These are phyloP conservation scores for Chesias legatella DNA, from an alignment of 2,888 invertebrate species.

Conservation along the genomic window DNA sequence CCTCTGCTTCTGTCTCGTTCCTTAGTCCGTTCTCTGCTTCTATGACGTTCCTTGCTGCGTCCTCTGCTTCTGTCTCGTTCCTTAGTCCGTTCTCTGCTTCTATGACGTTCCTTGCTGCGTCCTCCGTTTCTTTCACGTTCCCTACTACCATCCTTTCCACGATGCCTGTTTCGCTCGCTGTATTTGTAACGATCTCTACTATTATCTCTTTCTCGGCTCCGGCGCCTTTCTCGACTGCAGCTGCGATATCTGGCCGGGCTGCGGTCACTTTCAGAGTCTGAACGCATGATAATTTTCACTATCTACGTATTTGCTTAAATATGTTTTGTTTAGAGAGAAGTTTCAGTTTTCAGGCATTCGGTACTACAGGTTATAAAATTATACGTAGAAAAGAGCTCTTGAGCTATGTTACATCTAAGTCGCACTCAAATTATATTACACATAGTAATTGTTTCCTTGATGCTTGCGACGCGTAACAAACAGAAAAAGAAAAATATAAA, in stretches of 20 bases:
- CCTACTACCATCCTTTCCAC: conserved; percentile 8
- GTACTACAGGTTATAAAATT: too few species aligned
- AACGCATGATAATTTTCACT: conserved; percentile 7
- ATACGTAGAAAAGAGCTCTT: too few species aligned
- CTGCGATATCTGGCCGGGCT: conserved; percentile 37
- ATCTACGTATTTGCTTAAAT: too few species aligned
- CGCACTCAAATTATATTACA: too few species aligned
- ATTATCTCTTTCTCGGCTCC: conserved; percentile 24
- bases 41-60: conserved; percentile 6
- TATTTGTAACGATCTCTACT: conserved; percentile 28
- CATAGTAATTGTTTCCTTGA: too few species aligned
- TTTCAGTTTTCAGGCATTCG: too few species aligned
- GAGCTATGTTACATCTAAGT: too few species aligned
- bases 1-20: conserved; percentile 26
- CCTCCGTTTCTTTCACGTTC: conserved; percentile 10
- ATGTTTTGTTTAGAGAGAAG: too few species aligned
- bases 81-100: conserved; percentile 6
- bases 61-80: conserved; percentile 10
- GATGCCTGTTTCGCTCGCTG: conserved; percentile 28
- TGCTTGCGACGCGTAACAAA: too few species aligned
- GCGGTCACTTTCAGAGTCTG: conserved; percentile 40
- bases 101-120: conserved; percentile 6
- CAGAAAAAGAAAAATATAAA: too few species aligned
- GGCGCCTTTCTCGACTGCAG: conserved; percentile 34
- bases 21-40: conserved; percentile 29